phyloP scores from a whole-genome alignment of 2,888 invertebrate species.

The Subacronicta megacephala region DNA sequence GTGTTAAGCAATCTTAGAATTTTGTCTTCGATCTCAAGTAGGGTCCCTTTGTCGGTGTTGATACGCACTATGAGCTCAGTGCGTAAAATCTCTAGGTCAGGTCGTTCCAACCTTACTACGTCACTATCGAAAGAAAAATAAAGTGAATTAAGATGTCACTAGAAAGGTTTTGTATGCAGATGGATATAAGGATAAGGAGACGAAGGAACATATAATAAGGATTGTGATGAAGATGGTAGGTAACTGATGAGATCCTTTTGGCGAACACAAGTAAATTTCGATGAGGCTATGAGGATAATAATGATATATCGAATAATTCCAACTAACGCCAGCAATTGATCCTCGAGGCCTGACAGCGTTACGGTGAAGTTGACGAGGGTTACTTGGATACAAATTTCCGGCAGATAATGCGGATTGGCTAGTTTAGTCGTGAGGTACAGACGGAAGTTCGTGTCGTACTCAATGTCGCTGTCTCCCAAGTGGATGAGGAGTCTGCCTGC shows the following conservation, averaged over 20 bases:
- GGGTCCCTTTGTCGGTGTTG: slow-evolving; percentile 95
- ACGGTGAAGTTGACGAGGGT: slow-evolving; percentile 98
- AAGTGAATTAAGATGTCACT: no score
- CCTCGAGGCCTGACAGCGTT: slow-evolving; percentile 96
- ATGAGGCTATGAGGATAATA: no score
- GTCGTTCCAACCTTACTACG: slow-evolving; percentile 97
- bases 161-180: no score
- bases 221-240: no score
- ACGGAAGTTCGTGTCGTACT: slow-evolving; percentile 95
- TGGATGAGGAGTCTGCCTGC: slow-evolving; percentile 95
- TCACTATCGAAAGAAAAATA: slow-evolving; percentile 81
- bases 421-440: slow-evolving; percentile 97
- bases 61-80: slow-evolving; percentile 95
- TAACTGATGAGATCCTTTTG: no score
- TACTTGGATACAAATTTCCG: slow-evolving; percentile 97
- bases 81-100: slow-evolving; percentile 95
- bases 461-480: slow-evolving; percentile 96
- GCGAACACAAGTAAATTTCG: no score
- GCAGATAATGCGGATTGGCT: slow-evolving; percentile 97
- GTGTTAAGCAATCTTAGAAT: slow-evolving; percentile 95
- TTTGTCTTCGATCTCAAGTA: slow-evolving; percentile 96
- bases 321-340: slow-evolving; percentile 96
- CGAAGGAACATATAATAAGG: no score
- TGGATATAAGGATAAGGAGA: no score
- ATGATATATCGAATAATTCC: not conserved